Base-by-base conservation (phyloP, 2,888 invertebrate species). In the Alcis repandata region DNA sequence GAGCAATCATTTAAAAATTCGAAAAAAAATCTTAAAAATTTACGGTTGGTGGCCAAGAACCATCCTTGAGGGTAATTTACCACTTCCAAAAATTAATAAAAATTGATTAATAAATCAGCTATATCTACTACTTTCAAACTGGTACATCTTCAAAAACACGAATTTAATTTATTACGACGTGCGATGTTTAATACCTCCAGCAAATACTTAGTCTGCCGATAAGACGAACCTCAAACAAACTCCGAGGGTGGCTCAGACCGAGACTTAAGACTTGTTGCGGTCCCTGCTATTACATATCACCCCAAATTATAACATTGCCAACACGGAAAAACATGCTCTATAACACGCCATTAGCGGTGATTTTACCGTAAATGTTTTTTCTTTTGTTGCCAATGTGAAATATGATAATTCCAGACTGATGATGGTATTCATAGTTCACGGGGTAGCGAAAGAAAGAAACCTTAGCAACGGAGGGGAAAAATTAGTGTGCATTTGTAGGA, bases 361-460 rank as follows among this genome's bases (percentile, higher is more conserved):
- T 62, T 65, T 62, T 62, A 15, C 45, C 4, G 33, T 70, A 66
- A n/a, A 10, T n/a, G 8, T 1, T 10, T 19, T 48, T 53, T 49
- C 66, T 68, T 69, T 73, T 69, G 74, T 74, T 71, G 66, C 67
- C 71, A 71, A 72, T 73, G 84, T 90, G 91, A 91, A 92, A 91
- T 92, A 91, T 91, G 91, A 92, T 92, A 92, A 91, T 91, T 76
- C 79, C 71, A 74, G 87, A 76, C 85, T 90, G 90, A 90, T 89
- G 90, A 91, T 86, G 89, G 88, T 88, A 91, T 92, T 91, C 92
- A 92, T 90, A 89, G 87, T 85, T 85, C 73, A 80, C 82, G 79
- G 85, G 79, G 77, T 59, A 64, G 52, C 57, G 63, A 58, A 83
- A 79, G 79, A 82, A 81, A 78, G 86, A 89, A 92, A 80, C 90